Conservation (phyloP, 2,797 vertebrate genomes). For the Pterois miles region DNA sequence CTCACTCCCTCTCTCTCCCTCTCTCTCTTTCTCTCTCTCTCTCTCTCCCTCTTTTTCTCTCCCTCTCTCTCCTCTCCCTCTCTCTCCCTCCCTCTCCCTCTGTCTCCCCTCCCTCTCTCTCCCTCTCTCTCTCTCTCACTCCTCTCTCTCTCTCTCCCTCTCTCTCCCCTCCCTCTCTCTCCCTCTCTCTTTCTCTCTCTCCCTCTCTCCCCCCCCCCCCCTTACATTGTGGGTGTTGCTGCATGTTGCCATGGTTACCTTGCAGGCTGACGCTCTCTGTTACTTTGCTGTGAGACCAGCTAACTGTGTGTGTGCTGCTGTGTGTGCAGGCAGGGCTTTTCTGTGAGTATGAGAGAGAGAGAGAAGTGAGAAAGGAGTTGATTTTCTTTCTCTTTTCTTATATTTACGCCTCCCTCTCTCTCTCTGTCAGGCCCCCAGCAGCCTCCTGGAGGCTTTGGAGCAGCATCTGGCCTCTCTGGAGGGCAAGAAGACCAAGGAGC, state of each 20-base stretch:
- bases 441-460: slow-evolving; percentile 94
- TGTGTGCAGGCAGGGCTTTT: slow-evolving; percentile 12
- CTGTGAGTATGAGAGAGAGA: slow-evolving; percentile 21
- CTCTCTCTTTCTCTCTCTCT: slow-evolving; percentile 15
- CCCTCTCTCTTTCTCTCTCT: slow-evolving; percentile 18
- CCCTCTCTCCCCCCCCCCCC: slow-evolving; percentile 53
- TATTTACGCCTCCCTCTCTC: neutral
- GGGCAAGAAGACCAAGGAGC: slow-evolving; percentile 92
- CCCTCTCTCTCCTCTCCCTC: slow-evolving; percentile 29
- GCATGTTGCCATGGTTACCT: slow-evolving; percentile 78
- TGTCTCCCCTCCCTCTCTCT: too few relatives aligned
- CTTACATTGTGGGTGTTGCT: slow-evolving; percentile 72
- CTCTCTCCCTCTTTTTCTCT: slow-evolving; percentile 45
- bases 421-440: slow-evolving; percentile 88
- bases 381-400: neutral
- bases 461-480: slow-evolving; percentile 96
- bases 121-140: slow-evolving; percentile 14
- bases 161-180: slow-evolving; percentile 48
- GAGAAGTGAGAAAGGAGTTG: neutral
- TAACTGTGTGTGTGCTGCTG: slow-evolving; percentile 46
- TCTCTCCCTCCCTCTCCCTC: slow-evolving; percentile 59
- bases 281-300: slow-evolving; percentile 72
- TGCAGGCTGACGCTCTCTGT: slow-evolving; percentile 69
- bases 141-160: slow-evolving; percentile 56
- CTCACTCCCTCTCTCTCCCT: too few relatives aligned